phyloP scores from a whole-genome alignment of 2,797 vertebrate species.

The Phataginus tricuspis region DNA sequence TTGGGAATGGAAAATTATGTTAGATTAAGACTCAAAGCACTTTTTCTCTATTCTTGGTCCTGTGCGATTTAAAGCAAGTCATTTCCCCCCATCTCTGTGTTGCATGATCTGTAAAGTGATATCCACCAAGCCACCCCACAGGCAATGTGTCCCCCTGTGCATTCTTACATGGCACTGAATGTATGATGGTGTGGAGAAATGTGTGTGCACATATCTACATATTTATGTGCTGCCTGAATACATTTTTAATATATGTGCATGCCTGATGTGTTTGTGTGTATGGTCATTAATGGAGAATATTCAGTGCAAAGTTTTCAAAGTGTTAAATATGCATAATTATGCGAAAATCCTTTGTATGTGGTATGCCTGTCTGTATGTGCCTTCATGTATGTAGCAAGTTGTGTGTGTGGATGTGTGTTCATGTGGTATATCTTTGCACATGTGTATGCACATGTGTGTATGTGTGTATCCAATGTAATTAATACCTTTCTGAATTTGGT shows the following conservation, averaged over 20 bases:
- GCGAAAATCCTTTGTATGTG: not conserved
- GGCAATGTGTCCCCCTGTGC: not conserved
- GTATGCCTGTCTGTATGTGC: not conserved
- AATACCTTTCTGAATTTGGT: not conserved
- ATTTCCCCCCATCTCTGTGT: not conserved
- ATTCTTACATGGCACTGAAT: not conserved
- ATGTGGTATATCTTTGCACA: not conserved
- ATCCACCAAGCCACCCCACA: not conserved
- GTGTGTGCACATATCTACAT: accelerated
- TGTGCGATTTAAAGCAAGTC: not conserved
- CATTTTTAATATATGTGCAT: not conserved
- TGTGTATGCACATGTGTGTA: not conserved
- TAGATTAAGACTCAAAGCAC: not conserved
- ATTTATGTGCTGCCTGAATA: not conserved
- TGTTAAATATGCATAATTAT: not conserved
- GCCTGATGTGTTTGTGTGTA: not conserved
- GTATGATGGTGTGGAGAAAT: not conserved
- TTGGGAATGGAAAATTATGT: not conserved
- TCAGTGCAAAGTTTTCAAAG: not conserved
- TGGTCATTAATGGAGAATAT: not conserved
- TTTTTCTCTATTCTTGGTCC: not conserved
- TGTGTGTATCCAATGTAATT: not conserved
- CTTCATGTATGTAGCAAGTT: not conserved
- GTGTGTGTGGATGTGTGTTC: not conserved
- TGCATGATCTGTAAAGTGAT: not conserved